These are phyloP conservation scores for Sarcophaga variegata DNA, from an alignment of 2,888 invertebrate genomes.

Conservation along the genomic window DNA sequence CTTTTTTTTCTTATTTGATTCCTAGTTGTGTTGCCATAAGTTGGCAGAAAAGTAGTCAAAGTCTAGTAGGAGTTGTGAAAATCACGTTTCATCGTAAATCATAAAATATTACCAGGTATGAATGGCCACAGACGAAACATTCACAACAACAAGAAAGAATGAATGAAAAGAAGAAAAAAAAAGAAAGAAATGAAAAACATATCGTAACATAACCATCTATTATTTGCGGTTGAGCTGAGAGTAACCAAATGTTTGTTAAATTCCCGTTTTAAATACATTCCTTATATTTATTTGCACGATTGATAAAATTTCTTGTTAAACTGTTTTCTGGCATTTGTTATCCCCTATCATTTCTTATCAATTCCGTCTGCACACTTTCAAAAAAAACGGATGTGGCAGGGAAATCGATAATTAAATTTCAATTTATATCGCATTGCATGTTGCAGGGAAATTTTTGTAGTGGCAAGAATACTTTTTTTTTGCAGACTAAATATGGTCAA, in stretches of 20 bases:
- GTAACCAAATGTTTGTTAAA: constrained; percentile 56
- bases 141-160: not conserved
- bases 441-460: no score
- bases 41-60: not conserved
- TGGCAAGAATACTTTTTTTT: no score
- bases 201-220: constrained; percentile 44
- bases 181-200: not conserved
- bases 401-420: no score
- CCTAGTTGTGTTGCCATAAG: not conserved
- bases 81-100: constrained; percentile 74
- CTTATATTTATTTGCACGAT: not conserved
- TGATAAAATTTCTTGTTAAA: constrained; percentile 23
- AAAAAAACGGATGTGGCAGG: no score
- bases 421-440: no score
- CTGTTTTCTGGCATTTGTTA: not conserved
- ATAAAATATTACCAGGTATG: constrained; percentile 69
- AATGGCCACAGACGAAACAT: constrained; percentile 61
- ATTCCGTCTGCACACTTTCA: no score
- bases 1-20: not conserved
- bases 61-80: constrained; percentile 53
- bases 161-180: not conserved
- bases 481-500: no score
- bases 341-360: no score
- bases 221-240: constrained; percentile 50
- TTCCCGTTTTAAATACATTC: constrained; percentile 4